Conservation (phyloP, 2,797 vertebrate species). For the Pelochelys cantorii region DNA sequence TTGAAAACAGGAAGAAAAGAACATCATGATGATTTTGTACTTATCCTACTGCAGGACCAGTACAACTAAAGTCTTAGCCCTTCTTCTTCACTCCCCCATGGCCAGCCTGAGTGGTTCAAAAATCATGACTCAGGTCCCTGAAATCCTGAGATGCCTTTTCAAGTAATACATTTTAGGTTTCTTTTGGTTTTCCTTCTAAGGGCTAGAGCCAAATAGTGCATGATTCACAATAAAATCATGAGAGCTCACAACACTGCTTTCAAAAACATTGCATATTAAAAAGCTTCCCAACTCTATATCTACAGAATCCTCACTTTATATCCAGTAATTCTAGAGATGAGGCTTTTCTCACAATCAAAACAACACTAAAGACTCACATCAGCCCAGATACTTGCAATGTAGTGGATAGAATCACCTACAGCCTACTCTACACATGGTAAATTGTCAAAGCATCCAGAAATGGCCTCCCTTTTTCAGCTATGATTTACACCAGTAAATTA, state of each 20-base stretch:
- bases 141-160: background rate
- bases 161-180: background rate
- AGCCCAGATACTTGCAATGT: constrained; percentile 33
- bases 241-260: background rate
- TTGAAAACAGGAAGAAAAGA: background rate
- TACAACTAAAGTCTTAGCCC: background rate
- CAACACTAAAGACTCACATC: background rate
- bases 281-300: background rate
- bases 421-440: constrained; percentile 32
- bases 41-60: background rate
- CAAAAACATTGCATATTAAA: background rate
- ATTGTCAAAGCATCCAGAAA: constrained; percentile 3
- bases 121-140: background rate
- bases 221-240: background rate
- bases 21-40: background rate
- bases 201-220: background rate
- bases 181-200: no score
- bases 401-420: constrained; percentile 31
- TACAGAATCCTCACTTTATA: constrained; percentile 42
- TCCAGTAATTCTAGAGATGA: constrained; percentile 30
- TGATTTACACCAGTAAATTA: constrained; percentile 53
- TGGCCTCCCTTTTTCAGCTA: constrained; percentile 8
- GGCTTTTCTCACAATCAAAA: constrained; percentile 32
- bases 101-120: background rate
- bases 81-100: background rate